Percentiles rank a stretch among this genome's conserved stretches.
These are phyloP conservation scores for Liasis olivaceus DNA, from an alignment of 2,797 vertebrate genomes.

Conservation along the genomic window DNA sequence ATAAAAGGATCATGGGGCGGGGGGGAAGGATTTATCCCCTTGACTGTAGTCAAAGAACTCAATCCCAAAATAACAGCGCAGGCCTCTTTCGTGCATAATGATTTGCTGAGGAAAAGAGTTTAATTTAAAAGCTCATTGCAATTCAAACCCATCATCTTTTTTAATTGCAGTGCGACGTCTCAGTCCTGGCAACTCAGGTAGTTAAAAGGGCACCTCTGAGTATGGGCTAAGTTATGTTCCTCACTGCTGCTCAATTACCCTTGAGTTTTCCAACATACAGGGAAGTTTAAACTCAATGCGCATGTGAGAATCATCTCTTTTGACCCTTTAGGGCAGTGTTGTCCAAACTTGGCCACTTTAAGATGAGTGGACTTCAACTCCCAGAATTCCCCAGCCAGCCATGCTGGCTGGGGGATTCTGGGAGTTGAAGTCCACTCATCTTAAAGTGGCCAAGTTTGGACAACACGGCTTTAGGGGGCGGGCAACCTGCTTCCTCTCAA, in stretches of 20 bases:
- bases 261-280: background rate
- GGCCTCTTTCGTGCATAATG: background rate
- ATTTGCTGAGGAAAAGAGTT: conserved; percentile 2
- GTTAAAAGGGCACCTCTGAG: background rate
- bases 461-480: background rate
- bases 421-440: no score
- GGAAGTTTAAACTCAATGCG: background rate
- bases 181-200: background rate
- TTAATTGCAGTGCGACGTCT: background rate
- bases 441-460: no score
- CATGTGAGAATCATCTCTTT: background rate
- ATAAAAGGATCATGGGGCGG: background rate
- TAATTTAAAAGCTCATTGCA: background rate
- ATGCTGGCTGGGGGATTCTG: no score
- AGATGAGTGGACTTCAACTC: no score
- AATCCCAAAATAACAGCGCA: background rate
- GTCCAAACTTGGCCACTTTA: no score
- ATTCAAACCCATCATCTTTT: background rate
- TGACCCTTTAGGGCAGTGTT: background rate
- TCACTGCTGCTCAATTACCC: background rate
- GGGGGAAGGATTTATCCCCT: background rate
- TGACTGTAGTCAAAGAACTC: background rate
- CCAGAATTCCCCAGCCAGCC: no score
- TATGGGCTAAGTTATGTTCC: background rate
- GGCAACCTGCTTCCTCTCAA: background rate